A percentile compares a stretch with the other conserved stretches of the same genome.
Evolutionary conservation across 2,797 vertebrate genomes (phyloP).

Genomic region (Manis pentadactyla): DNA sequence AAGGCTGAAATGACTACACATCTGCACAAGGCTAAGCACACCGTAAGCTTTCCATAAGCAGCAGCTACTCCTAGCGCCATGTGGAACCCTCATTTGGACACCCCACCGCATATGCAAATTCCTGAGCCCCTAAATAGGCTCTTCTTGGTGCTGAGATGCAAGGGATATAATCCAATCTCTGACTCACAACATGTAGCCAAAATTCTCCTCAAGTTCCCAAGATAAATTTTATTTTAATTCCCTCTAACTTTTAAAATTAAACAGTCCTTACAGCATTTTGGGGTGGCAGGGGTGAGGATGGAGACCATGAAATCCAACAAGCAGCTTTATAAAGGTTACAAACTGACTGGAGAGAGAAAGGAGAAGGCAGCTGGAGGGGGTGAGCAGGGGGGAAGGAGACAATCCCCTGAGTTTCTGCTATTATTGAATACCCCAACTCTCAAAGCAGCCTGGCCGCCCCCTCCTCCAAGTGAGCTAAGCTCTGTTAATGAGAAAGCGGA

Average conservation of each 20-base stretch:
- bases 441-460: slow-evolving; percentile 36
- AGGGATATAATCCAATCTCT: slow-evolving; percentile 57
- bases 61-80: background rate
- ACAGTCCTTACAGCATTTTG: slow-evolving; percentile 27
- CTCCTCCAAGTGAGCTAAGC: slow-evolving; percentile 62
- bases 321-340: slow-evolving; percentile 61
- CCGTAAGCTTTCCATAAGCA: background rate
- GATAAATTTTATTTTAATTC: slow-evolving; percentile 73
- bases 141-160: background rate
- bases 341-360: slow-evolving; percentile 32
- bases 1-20: background rate
- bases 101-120: background rate
- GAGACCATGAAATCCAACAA: slow-evolving; percentile 50
- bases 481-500: slow-evolving; percentile 79
- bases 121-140: background rate
- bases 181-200: slow-evolving; percentile 41
- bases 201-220: slow-evolving; percentile 60
- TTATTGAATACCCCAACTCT: slow-evolving; percentile 78
- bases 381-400: slow-evolving; percentile 14
- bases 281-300: slow-evolving; percentile 40
- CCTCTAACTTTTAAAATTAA: slow-evolving; percentile 72
- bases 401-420: slow-evolving; percentile 75
- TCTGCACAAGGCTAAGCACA: background rate
- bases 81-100: background rate
- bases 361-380: slow-evolving; percentile 57